phyloP scores from a whole-genome alignment of 2,888 invertebrate species.

The Andrena hattorfiana region DNA sequence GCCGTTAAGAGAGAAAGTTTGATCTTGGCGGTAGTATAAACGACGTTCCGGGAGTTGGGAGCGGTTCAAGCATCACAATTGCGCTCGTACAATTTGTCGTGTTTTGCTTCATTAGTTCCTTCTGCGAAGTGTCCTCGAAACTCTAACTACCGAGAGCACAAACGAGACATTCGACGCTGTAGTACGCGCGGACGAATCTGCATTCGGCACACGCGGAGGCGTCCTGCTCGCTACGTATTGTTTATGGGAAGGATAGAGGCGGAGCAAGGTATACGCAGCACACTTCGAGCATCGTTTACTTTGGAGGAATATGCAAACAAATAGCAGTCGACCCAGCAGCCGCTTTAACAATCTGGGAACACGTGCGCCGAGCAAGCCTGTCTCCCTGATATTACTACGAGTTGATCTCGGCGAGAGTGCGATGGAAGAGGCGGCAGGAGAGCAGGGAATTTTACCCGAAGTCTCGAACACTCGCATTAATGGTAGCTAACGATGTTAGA shows the following conservation, averaged over 20 bases:
- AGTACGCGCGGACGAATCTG: conserved; percentile 12
- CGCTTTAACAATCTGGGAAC: conserved; percentile 67
- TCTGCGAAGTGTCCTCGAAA: conserved; percentile 20
- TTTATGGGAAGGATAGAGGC: conserved; percentile 57
- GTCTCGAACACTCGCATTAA: conserved; percentile 33
- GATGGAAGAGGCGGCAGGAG: background rate
- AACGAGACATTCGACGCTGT: conserved; percentile 20
- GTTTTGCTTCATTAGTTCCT: conserved; percentile 46
- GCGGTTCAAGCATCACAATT: conserved; percentile 12
- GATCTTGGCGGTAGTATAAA: conserved; percentile 6
- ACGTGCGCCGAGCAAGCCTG: conserved; percentile 46
- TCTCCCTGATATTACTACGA: conserved; percentile 36
- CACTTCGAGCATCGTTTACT: conserved; percentile 67
- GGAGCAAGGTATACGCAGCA: conserved; percentile 51
- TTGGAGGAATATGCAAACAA: conserved; percentile 67
- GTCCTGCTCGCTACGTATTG: conserved; percentile 43
- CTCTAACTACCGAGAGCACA: conserved; percentile 34
- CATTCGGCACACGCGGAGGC: conserved; percentile 28
- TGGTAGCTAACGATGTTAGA: conserved; percentile 13
- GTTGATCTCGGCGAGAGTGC: conserved; percentile 35
- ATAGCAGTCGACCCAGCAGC: conserved; percentile 50
- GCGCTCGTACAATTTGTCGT: conserved; percentile 23
- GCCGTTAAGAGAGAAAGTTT: conserved; percentile 23
- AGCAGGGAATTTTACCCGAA: conserved; percentile 4
- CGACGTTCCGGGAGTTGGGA: background rate